These are phyloP conservation scores for Scomber scombrus DNA, from an alignment of 2,113 vertebrate genomes.

Conservation along the genomic window DNA sequence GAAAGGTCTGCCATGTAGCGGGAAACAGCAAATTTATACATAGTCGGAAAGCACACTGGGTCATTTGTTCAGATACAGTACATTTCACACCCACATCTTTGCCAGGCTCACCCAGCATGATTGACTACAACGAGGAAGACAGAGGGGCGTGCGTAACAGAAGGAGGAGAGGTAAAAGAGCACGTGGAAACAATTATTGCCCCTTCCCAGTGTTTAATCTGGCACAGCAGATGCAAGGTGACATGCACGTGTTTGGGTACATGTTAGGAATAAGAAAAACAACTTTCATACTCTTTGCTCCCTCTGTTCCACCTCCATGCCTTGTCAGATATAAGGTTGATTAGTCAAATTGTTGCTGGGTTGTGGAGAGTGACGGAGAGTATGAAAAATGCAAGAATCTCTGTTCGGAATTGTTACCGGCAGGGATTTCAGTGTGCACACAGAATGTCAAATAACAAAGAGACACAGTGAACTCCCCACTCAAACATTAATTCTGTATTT, in stretches of 20 bases:
- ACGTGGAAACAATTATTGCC: slow-evolving; percentile 64
- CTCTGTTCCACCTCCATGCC: not conserved
- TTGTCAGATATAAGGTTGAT: slow-evolving; percentile 11
- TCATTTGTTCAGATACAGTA: slow-evolving; percentile 49
- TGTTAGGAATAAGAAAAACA: slow-evolving; percentile 12
- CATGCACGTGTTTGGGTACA: slow-evolving; percentile 33
- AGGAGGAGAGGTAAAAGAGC: slow-evolving; percentile 6
- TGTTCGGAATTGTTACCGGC: slow-evolving; percentile 26
- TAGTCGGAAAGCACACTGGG: slow-evolving; percentile 40
- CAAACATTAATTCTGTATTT: slow-evolving; percentile 7
- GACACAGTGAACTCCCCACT: not conserved
- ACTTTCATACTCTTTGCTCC: slow-evolving; percentile 1
- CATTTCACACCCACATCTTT: not conserved
- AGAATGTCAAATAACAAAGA: slow-evolving; percentile 26
- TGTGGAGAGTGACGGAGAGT: slow-evolving; percentile 17
- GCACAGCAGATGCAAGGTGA: slow-evolving; percentile 26
- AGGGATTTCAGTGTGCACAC: not conserved
- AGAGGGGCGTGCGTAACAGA: not conserved
- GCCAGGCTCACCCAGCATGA: slow-evolving; percentile 17
- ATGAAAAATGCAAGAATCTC: slow-evolving; percentile 34
- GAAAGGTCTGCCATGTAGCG: slow-evolving; percentile 20
- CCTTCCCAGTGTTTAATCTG: slow-evolving; percentile 44
- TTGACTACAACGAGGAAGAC: not conserved
- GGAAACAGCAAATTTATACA: slow-evolving; percentile 22
- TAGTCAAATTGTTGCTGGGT: not conserved